Evolutionary conservation across 2,888 invertebrate species (phyloP).

Genomic region (Gisinianus flammeolus): DNA sequence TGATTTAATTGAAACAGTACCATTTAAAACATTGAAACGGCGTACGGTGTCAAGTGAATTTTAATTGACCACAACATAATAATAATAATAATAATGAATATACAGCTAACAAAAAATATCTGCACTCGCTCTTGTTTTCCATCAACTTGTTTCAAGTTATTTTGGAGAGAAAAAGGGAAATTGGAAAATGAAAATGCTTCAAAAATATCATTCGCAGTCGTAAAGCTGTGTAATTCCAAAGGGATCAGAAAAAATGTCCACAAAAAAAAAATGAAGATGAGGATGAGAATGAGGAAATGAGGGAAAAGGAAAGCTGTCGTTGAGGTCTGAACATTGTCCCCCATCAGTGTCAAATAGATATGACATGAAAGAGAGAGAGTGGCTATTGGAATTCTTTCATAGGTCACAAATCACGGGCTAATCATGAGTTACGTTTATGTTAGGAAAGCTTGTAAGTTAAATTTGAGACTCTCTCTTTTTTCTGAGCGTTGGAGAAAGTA

Average conservation of each 20-base stretch:
- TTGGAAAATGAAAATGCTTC: too few species aligned
- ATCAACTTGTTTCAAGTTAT: too few species aligned
- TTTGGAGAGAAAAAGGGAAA: neutral
- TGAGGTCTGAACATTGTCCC: neutral
- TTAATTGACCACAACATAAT: neutral
- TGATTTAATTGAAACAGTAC: neutral
- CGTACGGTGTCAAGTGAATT: too few species aligned
- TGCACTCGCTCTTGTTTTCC: too few species aligned
- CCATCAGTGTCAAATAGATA: constrained; percentile 20
- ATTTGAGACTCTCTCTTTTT: constrained; percentile 1
- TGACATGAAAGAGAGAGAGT: neutral
- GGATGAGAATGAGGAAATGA: neutral
- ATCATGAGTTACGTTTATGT: constrained; percentile 29
- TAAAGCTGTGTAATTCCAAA: too few species aligned
- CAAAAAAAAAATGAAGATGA: neutral
- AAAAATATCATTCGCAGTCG: too few species aligned
- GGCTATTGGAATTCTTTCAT: constrained; percentile 23
- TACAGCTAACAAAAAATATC: too few species aligned
- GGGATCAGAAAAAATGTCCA: neutral
- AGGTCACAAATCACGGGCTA: constrained; percentile 30
- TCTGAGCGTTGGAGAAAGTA: neutral
- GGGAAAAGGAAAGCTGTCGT: neutral
- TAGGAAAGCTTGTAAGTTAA: neutral
- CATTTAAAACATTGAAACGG: too few species aligned
- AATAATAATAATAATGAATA: neutral